These are phyloP conservation scores for Chymomyza amoena DNA, from an alignment of 2,888 invertebrate species.

Conservation along the genomic window DNA sequence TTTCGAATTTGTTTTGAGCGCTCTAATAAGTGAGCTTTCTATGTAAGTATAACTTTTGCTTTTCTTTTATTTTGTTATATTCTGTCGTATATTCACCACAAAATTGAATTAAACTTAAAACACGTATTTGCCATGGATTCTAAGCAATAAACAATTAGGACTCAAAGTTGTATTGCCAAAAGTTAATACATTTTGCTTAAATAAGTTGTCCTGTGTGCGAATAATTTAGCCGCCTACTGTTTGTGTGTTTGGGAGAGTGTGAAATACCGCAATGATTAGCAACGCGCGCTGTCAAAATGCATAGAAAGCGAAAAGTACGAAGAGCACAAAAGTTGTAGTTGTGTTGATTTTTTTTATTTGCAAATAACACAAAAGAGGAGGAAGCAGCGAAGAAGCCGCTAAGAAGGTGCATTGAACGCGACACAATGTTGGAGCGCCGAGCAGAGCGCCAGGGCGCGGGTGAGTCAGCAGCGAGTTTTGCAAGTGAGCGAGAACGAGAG, in stretches of 20 bases:
- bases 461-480: slow-evolving; percentile 15
- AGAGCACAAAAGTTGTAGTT: slow-evolving; percentile 2
- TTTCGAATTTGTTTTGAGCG: too few species aligned
- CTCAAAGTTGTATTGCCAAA: too few species aligned
- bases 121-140: too few species aligned
- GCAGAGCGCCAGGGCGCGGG: slow-evolving; percentile 15
- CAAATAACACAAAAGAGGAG: neutral
- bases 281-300: slow-evolving; percentile 68
- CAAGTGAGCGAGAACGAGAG: neutral
- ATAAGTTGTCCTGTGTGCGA: too few species aligned
- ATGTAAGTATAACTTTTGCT: too few species aligned
- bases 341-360: neutral
- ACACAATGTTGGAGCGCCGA: slow-evolving; percentile 19
- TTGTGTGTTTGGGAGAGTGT: slow-evolving; percentile 32
- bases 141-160: too few species aligned
- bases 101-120: too few species aligned
- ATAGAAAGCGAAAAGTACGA: slow-evolving; percentile 59
- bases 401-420: slow-evolving; percentile 69
- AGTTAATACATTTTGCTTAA: too few species aligned
- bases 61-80: too few species aligned
- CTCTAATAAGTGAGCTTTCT: too few species aligned
- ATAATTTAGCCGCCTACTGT: neutral
- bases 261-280: slow-evolving; percentile 65
- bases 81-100: too few species aligned
- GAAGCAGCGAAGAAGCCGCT: slow-evolving; percentile 8